phyloP scores from a whole-genome alignment of 2,797 vertebrate species.

The Acanthiza pusilla region DNA sequence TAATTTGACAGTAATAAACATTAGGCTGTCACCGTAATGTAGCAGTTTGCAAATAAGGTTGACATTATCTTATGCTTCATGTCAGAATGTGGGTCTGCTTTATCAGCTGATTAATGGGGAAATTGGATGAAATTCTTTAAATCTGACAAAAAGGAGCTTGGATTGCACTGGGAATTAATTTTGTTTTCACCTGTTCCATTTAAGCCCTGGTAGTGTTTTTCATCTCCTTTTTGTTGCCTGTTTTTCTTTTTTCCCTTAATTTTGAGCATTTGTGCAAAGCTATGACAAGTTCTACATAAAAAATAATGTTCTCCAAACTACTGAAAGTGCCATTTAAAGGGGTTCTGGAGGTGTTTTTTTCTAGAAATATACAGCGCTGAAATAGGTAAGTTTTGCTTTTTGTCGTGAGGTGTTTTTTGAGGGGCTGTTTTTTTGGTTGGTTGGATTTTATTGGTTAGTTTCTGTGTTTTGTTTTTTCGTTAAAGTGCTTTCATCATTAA shows the following conservation, averaged over 20 bases:
- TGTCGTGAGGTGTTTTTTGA: rapidly evolving
- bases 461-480: rapidly evolving
- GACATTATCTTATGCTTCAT: constrained; percentile 46
- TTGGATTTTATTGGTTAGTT: background rate
- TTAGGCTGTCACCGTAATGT: constrained; percentile 7
- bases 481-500: background rate
- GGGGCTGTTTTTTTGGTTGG: background rate
- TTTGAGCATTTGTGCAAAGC: background rate
- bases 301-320: background rate
- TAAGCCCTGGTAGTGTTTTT: background rate
- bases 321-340: background rate
- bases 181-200: constrained; percentile 1
- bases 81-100: constrained; percentile 8
- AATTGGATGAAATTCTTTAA: constrained; percentile 15
- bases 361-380: background rate
- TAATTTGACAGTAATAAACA: constrained; percentile 60
- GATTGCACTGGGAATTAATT: background rate
- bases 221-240: background rate
- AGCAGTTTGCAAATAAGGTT: constrained; percentile 46
- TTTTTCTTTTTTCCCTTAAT: background rate
- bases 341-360: background rate
- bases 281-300: background rate
- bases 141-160: background rate
- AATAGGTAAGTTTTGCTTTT: background rate
- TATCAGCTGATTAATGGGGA: constrained; percentile 43